phyloP scores from a whole-genome alignment of 1,140 invertebrate species.

The Leptopilina clavipes region DNA sequence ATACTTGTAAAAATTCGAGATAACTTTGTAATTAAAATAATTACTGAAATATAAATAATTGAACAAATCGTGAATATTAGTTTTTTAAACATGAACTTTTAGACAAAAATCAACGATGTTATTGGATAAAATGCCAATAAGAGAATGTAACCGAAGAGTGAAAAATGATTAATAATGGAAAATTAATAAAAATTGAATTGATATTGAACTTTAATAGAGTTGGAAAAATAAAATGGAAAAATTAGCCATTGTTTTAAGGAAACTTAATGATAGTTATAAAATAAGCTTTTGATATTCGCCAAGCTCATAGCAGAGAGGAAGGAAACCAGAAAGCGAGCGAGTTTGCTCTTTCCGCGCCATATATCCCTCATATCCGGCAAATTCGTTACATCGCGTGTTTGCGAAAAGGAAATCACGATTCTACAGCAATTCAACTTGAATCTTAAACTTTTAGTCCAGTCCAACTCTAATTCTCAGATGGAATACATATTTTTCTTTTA shows the following conservation, averaged over 20 bases:
- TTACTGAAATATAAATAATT: no score
- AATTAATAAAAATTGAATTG: no score
- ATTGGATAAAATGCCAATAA: no score
- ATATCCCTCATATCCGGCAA: conserved; percentile 33
- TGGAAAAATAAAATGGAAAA: neutral
- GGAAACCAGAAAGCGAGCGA: conserved; percentile 33
- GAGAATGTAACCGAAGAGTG: no score
- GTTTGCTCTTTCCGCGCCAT: conserved; percentile 34
- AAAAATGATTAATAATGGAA: no score
- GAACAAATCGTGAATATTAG: no score
- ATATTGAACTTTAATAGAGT: no score
- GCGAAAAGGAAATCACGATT: conserved; percentile 43
- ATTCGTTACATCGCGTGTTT: conserved; percentile 44
- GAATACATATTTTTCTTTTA: neutral
- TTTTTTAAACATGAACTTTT: no score
- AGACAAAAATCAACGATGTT: no score
- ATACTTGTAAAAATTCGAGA: no score
- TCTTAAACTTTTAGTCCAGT: conserved; percentile 1
- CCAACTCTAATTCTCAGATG: neutral
- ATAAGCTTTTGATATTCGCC: conserved; percentile 23
- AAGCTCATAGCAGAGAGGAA: conserved; percentile 23
- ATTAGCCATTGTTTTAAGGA: neutral
- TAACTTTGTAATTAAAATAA: no score
- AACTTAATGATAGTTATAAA: conserved; percentile 19
- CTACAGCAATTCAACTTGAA: conserved; percentile 16